These are phyloP conservation scores for Eilema caniola DNA, from an alignment of 2,888 invertebrate species.

Conservation along the genomic window DNA sequence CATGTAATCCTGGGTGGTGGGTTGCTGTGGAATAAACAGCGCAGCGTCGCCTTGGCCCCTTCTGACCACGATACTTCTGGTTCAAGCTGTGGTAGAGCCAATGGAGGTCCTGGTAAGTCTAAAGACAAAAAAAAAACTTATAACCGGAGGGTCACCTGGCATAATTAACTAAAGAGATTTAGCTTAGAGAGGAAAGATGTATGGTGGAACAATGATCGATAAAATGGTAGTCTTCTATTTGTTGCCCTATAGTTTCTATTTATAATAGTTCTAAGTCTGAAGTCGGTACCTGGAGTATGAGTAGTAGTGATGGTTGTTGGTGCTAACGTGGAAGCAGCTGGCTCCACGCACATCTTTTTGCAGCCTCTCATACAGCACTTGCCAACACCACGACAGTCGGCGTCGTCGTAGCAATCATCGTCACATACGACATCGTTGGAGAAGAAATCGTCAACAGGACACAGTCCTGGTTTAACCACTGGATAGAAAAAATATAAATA, in stretches of 20 bases:
- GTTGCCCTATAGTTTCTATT: not conserved
- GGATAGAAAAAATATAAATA: slow-evolving; percentile 17
- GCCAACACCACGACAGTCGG: slow-evolving; percentile 91
- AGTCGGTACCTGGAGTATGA: slow-evolving; percentile 56
- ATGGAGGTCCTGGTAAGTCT: slow-evolving; percentile 72
- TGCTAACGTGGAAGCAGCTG: slow-evolving; percentile 53
- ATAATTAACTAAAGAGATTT: not conserved
- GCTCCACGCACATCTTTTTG: slow-evolving; percentile 88
- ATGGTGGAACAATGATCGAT: not conserved
- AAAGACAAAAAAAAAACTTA: slow-evolving; percentile 1
- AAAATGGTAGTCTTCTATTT: not conserved
- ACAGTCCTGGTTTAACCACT: slow-evolving; percentile 88
- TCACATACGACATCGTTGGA: slow-evolving; percentile 38
- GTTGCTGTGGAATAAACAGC: slow-evolving; percentile 92
- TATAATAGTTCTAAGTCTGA: not conserved
- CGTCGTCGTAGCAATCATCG: slow-evolving; percentile 91
- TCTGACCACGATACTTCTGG: slow-evolving; percentile 89
- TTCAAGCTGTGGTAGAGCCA: slow-evolving; percentile 77
- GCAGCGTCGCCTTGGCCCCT: slow-evolving; percentile 91
- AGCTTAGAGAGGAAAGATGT: no score
- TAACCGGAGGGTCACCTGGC: not conserved
- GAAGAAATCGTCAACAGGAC: slow-evolving; percentile 55
- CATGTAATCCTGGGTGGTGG: slow-evolving; percentile 93
- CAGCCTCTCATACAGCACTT: slow-evolving; percentile 95
- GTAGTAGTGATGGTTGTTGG: slow-evolving; percentile 49